Percentiles rank a stretch among this genome's conserved stretches.
These are phyloP conservation scores for Harpegnathos saltator DNA, from an alignment of 1,140 invertebrate genomes.

Conservation along the genomic window DNA sequence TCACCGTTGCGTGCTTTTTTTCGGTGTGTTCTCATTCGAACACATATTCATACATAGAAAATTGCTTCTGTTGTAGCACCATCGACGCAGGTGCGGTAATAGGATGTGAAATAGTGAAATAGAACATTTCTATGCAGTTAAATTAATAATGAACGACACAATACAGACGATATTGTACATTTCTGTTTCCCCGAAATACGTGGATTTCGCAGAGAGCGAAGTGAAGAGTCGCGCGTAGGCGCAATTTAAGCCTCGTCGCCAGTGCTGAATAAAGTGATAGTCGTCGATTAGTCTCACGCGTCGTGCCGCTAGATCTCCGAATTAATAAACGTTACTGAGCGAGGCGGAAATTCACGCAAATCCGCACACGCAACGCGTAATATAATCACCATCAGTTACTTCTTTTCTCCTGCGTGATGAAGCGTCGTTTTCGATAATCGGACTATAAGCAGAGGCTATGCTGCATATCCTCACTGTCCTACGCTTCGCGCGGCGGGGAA, in stretches of 20 bases:
- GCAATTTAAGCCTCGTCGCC: too few relatives aligned
- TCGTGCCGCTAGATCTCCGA: too few relatives aligned
- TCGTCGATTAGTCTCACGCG: too few relatives aligned
- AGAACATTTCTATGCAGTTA: not conserved
- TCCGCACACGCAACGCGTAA: not conserved
- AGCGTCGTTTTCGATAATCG: slow-evolving; percentile 38
- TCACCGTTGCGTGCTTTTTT: not conserved
- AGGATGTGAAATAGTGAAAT: not conserved
- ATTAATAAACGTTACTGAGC: too few relatives aligned
- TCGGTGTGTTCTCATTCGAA: slow-evolving; percentile 15
- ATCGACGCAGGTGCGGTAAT: slow-evolving; percentile 4
- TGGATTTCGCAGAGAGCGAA: not conserved
- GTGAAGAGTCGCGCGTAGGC: too few relatives aligned
- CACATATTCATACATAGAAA: not conserved
- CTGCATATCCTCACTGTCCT: slow-evolving; percentile 1
- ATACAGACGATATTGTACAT: not conserved
- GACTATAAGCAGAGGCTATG: slow-evolving; percentile 16
- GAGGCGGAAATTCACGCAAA: not conserved
- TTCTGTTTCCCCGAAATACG: not conserved
- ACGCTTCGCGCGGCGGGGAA: slow-evolving; percentile 14
- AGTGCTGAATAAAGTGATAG: too few relatives aligned
- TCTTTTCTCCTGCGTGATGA: slow-evolving; percentile 48
- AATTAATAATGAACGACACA: slow-evolving; percentile 3
- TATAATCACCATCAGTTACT: slow-evolving; percentile 1
- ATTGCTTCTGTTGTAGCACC: not conserved